phyloP scores from a whole-genome alignment of 2,113 vertebrate genomes.

The Poicephalus gulielmi region DNA sequence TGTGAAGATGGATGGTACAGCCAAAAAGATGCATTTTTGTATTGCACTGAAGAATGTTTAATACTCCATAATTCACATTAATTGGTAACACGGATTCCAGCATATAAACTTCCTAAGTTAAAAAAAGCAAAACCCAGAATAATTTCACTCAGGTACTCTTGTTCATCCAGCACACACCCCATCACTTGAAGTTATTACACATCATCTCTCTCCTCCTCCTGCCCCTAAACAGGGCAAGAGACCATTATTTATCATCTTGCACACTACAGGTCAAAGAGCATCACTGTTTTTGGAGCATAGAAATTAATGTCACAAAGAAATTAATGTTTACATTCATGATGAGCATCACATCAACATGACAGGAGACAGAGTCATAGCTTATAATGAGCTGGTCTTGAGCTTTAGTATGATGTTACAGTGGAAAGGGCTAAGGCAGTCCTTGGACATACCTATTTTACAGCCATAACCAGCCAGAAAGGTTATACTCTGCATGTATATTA shows the following conservation, averaged over 20 bases:
- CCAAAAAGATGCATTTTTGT: background rate
- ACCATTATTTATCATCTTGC: background rate
- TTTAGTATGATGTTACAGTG: background rate
- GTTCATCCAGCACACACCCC: background rate
- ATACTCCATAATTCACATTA: background rate
- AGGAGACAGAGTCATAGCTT: background rate
- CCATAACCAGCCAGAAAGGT: background rate
- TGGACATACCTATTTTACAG: background rate
- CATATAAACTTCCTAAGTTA: background rate
- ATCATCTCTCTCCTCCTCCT: background rate
- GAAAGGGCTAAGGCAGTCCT: background rate
- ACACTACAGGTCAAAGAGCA: background rate
- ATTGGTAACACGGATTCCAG: background rate
- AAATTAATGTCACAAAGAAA: background rate
- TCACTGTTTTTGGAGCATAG: background rate
- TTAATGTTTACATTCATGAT: fast-evolving
- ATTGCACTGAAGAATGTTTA: background rate
- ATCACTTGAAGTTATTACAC: background rate
- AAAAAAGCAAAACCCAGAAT: background rate
- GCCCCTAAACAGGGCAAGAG: background rate
- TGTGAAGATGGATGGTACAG: background rate
- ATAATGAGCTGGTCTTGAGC: fast-evolving
- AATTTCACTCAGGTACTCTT: background rate
- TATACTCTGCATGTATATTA: background rate
- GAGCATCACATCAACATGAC: background rate